Conservation (phyloP, 1,140 invertebrate genomes). For the Pseudachorutes palmiensis region DNA sequence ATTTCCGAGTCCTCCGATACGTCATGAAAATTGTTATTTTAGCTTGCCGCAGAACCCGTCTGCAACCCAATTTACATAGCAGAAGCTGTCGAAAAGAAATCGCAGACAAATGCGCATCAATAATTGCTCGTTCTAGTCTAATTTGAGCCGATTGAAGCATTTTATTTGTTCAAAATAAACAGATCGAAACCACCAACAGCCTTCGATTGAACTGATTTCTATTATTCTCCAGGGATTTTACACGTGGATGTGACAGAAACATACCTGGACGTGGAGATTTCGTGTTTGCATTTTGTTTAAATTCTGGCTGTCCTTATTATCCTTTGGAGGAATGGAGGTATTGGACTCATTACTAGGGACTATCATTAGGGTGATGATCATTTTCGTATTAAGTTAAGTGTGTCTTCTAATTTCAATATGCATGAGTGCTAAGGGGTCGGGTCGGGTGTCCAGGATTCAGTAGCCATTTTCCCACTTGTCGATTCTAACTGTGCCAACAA, state of each 20-base stretch:
- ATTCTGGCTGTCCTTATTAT: neutral
- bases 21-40: too few relatives aligned
- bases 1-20: too few relatives aligned
- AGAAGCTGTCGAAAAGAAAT: too few relatives aligned
- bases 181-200: neutral
- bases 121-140: too few relatives aligned
- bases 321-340: neutral
- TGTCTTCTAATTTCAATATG: neutral
- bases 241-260: neutral
- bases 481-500: slow-evolving; percentile 2
- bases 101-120: too few relatives aligned
- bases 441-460: neutral
- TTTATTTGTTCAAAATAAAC: neutral
- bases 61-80: too few relatives aligned
- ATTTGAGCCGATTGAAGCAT: neutral
- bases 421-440: neutral
- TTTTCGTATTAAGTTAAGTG: neutral
- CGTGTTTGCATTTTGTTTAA: neutral
- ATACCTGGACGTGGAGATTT: too few relatives aligned
- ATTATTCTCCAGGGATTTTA: neutral
- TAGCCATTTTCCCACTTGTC: slow-evolving; percentile 14
- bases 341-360: neutral
- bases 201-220: neutral
- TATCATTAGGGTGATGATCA: neutral
- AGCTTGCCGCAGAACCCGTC: too few relatives aligned